Conservation (phyloP, 1,140 invertebrate genomes). For the Drosophila pseudoobscura region DNA sequence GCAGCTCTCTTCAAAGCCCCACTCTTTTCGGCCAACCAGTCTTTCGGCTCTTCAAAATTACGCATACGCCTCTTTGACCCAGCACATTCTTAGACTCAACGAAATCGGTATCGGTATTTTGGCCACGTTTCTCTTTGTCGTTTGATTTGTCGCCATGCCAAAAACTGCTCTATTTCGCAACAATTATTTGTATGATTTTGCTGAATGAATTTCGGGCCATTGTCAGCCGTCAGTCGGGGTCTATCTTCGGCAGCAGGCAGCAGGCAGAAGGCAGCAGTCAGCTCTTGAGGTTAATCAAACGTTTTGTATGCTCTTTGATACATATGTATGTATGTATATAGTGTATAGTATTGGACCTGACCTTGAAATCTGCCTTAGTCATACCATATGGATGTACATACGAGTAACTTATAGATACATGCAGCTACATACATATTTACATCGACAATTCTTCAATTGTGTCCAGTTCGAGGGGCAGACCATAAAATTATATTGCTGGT, state of each 20-base stretch:
- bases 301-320: slow-evolving; percentile 69
- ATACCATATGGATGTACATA: slow-evolving; percentile 11
- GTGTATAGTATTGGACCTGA: slow-evolving; percentile 40
- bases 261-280: no score
- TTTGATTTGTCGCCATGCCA: slow-evolving; percentile 49
- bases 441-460: slow-evolving; percentile 78
- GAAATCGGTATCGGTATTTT: slow-evolving; percentile 54
- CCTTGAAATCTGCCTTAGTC: slow-evolving; percentile 60
- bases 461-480: slow-evolving; percentile 18
- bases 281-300: slow-evolving; percentile 77
- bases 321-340: slow-evolving; percentile 11
- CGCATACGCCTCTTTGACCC: slow-evolving; percentile 60
- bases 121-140: slow-evolving; percentile 58
- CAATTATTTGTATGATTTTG: slow-evolving; percentile 57
- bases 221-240: slow-evolving; percentile 48
- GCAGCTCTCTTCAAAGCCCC: no score
- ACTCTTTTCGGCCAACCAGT: no score
- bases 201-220: slow-evolving; percentile 69
- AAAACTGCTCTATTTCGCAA: slow-evolving; percentile 75
- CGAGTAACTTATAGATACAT: slow-evolving; percentile 8
- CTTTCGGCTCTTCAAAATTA: slow-evolving; percentile 17
- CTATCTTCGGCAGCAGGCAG: slow-evolving; percentile 30
- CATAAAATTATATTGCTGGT: slow-evolving; percentile 70
- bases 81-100: slow-evolving; percentile 52
- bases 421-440: slow-evolving; percentile 30